Conservation (phyloP, 2,888 invertebrate species). For the Nephrotoma appendiculata region DNA sequence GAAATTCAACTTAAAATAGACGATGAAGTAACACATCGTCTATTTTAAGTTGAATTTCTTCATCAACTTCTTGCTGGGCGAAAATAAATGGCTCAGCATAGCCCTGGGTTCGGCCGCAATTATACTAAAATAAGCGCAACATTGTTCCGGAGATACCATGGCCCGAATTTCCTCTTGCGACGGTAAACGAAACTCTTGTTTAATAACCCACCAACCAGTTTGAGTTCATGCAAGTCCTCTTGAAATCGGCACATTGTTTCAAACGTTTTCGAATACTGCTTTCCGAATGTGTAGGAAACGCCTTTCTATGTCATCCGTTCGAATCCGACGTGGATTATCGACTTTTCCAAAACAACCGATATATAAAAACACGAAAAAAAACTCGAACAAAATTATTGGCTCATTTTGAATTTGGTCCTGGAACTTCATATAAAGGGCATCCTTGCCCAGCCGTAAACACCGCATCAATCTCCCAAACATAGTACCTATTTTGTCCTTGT, state of each 20-base stretch:
- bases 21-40: conserved; percentile 99
- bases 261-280: conserved; percentile 92
- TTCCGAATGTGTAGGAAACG: conserved; percentile 96
- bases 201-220: conserved; percentile 86
- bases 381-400: conserved; percentile 97
- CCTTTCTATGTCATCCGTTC: conserved; percentile 98
- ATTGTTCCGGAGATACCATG: conserved; percentile 98
- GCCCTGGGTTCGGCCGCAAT: conserved; percentile 88
- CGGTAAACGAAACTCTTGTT: conserved; percentile 86
- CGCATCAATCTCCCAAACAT: conserved; percentile 76
- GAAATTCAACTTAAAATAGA: no score
- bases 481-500: conserved; percentile 79
- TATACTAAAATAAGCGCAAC: conserved; percentile 97
- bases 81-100: conserved; percentile 97
- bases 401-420: conserved; percentile 95
- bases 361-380: conserved; percentile 95
- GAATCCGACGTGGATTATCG: conserved; percentile 84
- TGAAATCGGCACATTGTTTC: conserved; percentile 95
- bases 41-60: conserved; percentile 88
- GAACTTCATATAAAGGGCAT: conserved; percentile 95
- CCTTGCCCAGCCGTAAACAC: conserved; percentile 90
- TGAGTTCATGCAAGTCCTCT: conserved; percentile 72
- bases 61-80: conserved; percentile 92
- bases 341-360: conserved; percentile 94
- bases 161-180: conserved; percentile 96